Evolutionary conservation across 1,140 invertebrate species (phyloP).

Genomic region (Batillaria attramentaria): DNA sequence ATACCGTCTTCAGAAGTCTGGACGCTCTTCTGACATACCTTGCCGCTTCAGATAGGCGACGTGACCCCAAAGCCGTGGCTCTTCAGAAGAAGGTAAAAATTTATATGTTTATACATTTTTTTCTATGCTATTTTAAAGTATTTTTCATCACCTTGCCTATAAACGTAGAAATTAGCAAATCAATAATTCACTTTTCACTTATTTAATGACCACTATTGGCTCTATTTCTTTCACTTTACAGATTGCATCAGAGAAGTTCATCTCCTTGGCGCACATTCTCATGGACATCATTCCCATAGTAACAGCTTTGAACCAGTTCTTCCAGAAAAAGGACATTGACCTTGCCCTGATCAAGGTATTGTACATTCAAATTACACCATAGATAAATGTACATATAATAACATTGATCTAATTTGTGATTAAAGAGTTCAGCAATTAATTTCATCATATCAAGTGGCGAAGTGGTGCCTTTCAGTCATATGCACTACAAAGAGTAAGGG

Average conservation of each 20-base stretch:
- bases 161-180: background rate
- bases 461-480: background rate
- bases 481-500: background rate
- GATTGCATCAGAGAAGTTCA: conserved; percentile 25
- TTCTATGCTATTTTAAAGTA: background rate
- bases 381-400: background rate
- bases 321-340: conserved; percentile 36
- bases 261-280: conserved; percentile 36
- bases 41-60: background rate
- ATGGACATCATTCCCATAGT: conserved; percentile 43
- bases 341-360: conserved; percentile 29
- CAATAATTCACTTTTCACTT: background rate
- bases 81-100: conserved; percentile 3
- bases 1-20: background rate
- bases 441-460: no score
- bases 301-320: conserved; percentile 28
- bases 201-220: background rate
- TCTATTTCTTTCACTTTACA: no score
- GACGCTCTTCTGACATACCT: background rate
- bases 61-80: conserved; percentile 26
- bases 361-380: background rate
- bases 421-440: no score
- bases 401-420: background rate
- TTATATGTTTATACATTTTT: background rate
- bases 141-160: background rate